A percentile compares a stretch with the other conserved stretches of the same genome.
phyloP scores from a whole-genome alignment of 2,797 vertebrate species.

The Coluber constrictor region DNA sequence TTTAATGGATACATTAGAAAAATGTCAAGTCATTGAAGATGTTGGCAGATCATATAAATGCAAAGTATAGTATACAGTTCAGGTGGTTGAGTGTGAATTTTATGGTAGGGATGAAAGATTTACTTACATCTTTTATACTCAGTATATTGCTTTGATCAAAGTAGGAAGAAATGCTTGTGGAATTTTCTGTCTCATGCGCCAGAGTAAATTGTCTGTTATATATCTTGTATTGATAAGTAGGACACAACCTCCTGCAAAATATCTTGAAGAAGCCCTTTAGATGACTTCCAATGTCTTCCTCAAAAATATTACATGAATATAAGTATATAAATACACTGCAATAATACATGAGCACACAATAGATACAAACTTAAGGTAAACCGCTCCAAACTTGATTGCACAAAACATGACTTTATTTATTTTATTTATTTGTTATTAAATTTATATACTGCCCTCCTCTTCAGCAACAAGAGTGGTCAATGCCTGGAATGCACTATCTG shows the following conservation, averaged over 20 bases:
- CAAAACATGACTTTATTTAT: too few species aligned
- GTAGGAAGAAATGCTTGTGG: neutral
- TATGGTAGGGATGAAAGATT: neutral
- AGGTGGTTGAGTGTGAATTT: neutral
- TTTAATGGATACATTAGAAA: slow-evolving; percentile 50
- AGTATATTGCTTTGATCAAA: neutral
- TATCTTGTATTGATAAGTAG: neutral
- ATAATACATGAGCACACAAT: too few species aligned
- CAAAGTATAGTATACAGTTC: neutral
- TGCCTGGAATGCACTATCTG: too few species aligned
- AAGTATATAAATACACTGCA: neutral
- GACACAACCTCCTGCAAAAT: neutral
- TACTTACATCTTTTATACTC: neutral
- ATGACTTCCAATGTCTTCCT: neutral
- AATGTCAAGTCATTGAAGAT: neutral
- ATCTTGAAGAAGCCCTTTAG: neutral
- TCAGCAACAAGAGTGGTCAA: too few species aligned
- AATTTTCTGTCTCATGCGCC: neutral
- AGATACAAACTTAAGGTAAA: too few species aligned
- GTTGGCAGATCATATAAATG: slow-evolving; percentile 46
- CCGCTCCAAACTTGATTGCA: too few species aligned
- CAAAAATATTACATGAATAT: neutral
- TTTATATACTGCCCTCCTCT: too few species aligned
- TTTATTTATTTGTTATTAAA: too few species aligned
- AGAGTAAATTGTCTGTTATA: neutral